Conservation (phyloP, 2,797 vertebrate species). For the Notoglanidium macrostoma region DNA sequence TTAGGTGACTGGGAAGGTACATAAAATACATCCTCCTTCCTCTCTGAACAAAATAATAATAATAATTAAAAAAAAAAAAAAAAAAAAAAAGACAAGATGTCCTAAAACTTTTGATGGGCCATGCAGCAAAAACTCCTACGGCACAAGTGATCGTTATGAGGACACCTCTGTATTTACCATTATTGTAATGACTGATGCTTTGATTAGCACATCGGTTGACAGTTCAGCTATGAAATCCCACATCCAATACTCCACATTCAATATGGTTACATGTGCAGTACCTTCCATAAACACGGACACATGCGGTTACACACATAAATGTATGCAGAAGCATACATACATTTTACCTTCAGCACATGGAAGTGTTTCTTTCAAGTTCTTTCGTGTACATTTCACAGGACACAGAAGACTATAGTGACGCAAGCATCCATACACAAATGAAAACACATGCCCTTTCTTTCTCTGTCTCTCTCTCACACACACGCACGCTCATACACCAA, state of each 20-base stretch:
- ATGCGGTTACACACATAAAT: conserved; percentile 25
- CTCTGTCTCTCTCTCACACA: conserved; percentile 17
- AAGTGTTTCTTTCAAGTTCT: conserved; percentile 52
- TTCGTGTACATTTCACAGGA: conserved; percentile 26
- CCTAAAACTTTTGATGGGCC: conserved; percentile 8
- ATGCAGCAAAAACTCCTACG: background rate
- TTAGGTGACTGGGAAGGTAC: background rate
- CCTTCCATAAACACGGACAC: conserved; percentile 41
- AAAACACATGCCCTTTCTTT: conserved; percentile 29
- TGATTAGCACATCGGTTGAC: background rate
- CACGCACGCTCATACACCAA: conserved; percentile 38
- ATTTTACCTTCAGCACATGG: conserved; percentile 52
- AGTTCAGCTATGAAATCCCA: conserved; percentile 25
- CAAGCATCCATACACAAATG: conserved; percentile 27
- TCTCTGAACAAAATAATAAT: background rate
- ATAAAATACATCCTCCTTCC: background rate
- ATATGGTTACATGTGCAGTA: conserved; percentile 14
- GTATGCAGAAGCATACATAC: conserved; percentile 21
- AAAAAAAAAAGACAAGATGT: background rate
- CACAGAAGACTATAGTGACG: conserved; percentile 24
- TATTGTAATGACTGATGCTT: background rate
- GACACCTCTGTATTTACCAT: conserved; percentile 3
- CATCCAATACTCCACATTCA: background rate
- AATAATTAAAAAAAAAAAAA: background rate
- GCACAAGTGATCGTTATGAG: background rate